phyloP scores from a whole-genome alignment of 2,113 vertebrate genomes.

The Poeciliopsis retropinna region DNA sequence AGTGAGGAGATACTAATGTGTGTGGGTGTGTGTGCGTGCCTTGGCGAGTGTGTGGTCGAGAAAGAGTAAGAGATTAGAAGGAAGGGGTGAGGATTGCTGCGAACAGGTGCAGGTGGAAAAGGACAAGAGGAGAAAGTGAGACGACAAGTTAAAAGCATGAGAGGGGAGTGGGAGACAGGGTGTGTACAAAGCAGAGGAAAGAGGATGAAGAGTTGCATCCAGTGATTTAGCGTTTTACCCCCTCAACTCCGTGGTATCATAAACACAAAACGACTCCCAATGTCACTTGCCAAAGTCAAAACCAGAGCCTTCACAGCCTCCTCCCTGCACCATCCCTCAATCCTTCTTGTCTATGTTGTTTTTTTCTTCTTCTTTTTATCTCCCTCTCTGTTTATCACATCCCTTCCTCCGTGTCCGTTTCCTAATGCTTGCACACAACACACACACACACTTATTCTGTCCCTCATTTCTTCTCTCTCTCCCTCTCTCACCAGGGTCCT shows the following conservation, averaged over 20 bases:
- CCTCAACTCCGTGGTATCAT: constrained; percentile 1
- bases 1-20: constrained; percentile 62
- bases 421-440: constrained; percentile 25
- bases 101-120: constrained; percentile 39
- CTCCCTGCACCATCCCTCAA: constrained; percentile 48
- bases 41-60: constrained; percentile 24
- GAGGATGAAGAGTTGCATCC: constrained; percentile 27
- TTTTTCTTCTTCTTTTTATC: constrained; percentile 43
- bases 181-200: constrained; percentile 31
- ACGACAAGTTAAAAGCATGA: constrained; percentile 11
- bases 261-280: constrained; percentile 48
- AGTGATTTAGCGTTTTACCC: constrained; percentile 24
- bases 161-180: not conserved
- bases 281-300: constrained; percentile 65
- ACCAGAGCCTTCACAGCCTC: constrained; percentile 48
- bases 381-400: constrained; percentile 55
- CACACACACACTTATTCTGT: constrained; percentile 24
- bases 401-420: constrained; percentile 34
- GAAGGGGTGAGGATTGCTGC: constrained; percentile 57
- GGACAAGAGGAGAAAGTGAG: constrained; percentile 5
- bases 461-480: constrained; percentile 19
- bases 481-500: constrained; percentile 58
- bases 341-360: constrained; percentile 52
- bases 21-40: constrained; percentile 15
- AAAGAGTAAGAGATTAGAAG: constrained; percentile 63